Evolutionary conservation across 2,888 invertebrate genomes (phyloP).

Genomic region (Scaptomyza polygonia): DNA sequence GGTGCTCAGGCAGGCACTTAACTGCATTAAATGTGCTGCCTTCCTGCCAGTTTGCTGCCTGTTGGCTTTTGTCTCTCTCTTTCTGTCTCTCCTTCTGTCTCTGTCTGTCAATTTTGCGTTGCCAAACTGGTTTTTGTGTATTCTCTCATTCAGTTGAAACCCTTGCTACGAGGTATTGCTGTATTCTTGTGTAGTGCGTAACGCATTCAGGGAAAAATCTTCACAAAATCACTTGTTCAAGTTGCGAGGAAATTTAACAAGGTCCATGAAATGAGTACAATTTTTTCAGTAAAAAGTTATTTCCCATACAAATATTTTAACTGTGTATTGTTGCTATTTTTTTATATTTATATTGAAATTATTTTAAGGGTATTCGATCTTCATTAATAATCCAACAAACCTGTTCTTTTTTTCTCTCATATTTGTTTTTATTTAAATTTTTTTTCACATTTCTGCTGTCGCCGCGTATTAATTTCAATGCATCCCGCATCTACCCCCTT

Average conservation of each 20-base stretch:
- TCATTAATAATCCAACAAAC: neutral
- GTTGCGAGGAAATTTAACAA: no score
- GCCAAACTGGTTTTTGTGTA: constrained; percentile 61
- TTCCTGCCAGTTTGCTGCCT: neutral
- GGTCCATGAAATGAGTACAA: no score
- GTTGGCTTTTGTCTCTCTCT: neutral
- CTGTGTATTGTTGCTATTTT: no score
- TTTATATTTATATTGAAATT: no score
- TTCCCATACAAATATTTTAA: no score
- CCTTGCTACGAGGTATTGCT: neutral
- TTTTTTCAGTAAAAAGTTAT: no score
- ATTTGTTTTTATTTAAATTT: neutral
- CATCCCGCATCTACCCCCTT: constrained; percentile 18
- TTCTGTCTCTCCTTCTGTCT: constrained; percentile 7
- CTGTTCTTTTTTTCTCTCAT: constrained; percentile 4
- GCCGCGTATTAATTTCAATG: constrained; percentile 76
- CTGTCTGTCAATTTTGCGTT: constrained; percentile 58
- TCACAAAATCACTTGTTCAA: no score
- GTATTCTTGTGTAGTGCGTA: neutral
- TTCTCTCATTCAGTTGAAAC: neutral
- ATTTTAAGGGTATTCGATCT: constrained; percentile 5
- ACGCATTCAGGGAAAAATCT: neutral
- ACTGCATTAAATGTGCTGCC: constrained; percentile 62
- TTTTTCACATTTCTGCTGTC: constrained; percentile 69
- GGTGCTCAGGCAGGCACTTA: constrained; percentile 51